Percentiles rank a stretch among this genome's conserved stretches.
These are phyloP conservation scores for Rhagoletis pomonella DNA, from an alignment of 1,140 invertebrate genomes.

Conservation along the genomic window DNA sequence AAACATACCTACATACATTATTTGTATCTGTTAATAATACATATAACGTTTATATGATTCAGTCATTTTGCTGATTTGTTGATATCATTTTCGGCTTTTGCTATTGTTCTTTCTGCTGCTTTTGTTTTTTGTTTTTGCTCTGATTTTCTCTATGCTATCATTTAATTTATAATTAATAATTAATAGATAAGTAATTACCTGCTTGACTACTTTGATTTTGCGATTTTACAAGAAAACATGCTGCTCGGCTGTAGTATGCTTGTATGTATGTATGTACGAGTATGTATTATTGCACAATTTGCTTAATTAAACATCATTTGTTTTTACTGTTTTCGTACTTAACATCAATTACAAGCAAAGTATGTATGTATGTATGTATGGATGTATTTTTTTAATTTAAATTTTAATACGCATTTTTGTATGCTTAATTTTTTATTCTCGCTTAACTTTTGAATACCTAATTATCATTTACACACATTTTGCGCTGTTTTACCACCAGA, in stretches of 20 bases:
- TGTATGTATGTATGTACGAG: background rate
- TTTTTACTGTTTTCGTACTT: background rate
- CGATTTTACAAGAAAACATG: slow-evolving; percentile 39
- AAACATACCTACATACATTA: background rate
- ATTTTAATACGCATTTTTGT: background rate
- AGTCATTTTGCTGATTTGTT: slow-evolving; percentile 38
- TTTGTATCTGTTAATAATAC: slow-evolving; percentile 36
- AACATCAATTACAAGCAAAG: slow-evolving; percentile 48
- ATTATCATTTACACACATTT: background rate
- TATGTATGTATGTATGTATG: slow-evolving; percentile 5
- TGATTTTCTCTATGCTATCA: slow-evolving; percentile 15
- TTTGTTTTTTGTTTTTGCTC: background rate
- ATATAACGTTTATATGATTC: slow-evolving; percentile 31
- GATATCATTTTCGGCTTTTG: background rate
- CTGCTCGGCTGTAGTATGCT: background rate
- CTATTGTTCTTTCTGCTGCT: slow-evolving; percentile 10
- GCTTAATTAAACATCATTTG: slow-evolving; percentile 42
- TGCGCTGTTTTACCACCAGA: slow-evolving; percentile 28
- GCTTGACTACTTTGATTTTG: slow-evolving; percentile 46
- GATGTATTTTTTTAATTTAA: slow-evolving; percentile 2
- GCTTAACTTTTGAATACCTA: background rate
- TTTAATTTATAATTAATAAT: slow-evolving; percentile 14
- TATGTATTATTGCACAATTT: slow-evolving; percentile 19
- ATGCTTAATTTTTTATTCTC: background rate
- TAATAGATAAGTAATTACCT: slow-evolving; percentile 16